Evolutionary conservation across 2,113 vertebrate species (phyloP), one percentile per base, ranked within the genome.

Genomic region (Prunella fulvescens): DNA sequence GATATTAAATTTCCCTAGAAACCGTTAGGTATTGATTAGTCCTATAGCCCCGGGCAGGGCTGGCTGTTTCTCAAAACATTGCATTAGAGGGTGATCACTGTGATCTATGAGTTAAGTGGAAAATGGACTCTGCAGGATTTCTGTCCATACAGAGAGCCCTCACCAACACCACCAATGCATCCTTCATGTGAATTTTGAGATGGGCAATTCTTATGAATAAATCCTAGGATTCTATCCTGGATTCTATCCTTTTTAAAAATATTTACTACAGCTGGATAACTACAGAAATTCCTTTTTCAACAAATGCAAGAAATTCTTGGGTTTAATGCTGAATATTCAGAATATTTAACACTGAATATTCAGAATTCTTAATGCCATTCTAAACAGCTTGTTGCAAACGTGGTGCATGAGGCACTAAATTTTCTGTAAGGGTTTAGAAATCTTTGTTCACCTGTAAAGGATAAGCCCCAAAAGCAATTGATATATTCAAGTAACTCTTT

Each of bases 1-100:
- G 44, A 48, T 94, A 79, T 83, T 89, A 92, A 66, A 91, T 93
- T 92, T 91, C 53, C 33, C 65, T 79, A 88, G 53, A 65, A 87
- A 61, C 62, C 6, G 6, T 48, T 53, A 28, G 47, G 19, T 91
- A 78, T 84, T 57, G 73, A 92, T 95, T 88, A 64, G 26, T 15
- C 28, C 51, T 50, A 22, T 19, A 90, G 54, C 35, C n/a, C 45
- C 50, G 2, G 11, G 47, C 33, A 89, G 8, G 2, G 60, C 9
- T 48, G 29, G 9, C 20, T 81, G 20, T 29, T 93, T 76, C 61
- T 72, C 87, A 64, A 58, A 95, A 37, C 33, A n/a, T 12, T 82
- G 29, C 33, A 39, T 72, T 79, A 40, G 33, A 76, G 14, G 51
- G 77, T 57, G 57, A 83, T 91, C 54, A 37, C 26, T 33, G 15